Base-by-base conservation (phyloP, 2,888 invertebrate genomes). In the Morpho deidamia region DNA sequence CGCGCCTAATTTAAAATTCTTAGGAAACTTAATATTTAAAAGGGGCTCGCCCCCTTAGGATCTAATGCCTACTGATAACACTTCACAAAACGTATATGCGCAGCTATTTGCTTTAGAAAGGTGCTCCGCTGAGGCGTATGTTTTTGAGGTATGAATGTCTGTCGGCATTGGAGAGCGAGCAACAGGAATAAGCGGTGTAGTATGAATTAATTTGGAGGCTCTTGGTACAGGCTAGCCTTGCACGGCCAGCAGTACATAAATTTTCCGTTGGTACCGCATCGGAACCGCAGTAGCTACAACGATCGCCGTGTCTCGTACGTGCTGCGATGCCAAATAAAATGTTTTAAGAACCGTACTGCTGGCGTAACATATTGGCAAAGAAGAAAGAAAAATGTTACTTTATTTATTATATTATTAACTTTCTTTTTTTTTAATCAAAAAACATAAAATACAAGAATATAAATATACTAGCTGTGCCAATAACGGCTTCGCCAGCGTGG, bases 1-100 rank as follows among this genome's bases (percentile, higher is more conserved):
- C 78, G 69, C 71, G 73, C 76, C 80, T 86, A 78, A 86, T 86
- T 85, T 88, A 80, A 87, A 86, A 86, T 86, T 85, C 84, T 83
- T 80, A 78, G 75, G 73, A 77, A 85, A 87, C 80, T 87, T 85
- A 84, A 85, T 85, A 88, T 87, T 88, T 84, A 78, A 87, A 72
- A 68, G 72, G 72, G 72, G 68, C 68, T 64, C 66, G 67, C 74
- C 77, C 78, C 77, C 70, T 64, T 70, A 74, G 76, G 75, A 72
- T 70, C 63, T 64, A 69, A 64, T 67, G 68, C 67, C 70, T 74
- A 71, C 71, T 66, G 64, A 73, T 72, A 77, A 69, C 68, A 65
- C 66, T 60, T 64, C 61, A 59, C 67, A 60, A 65, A 60, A 60
- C 64, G 80, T 70, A 71, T 71, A 72, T 78, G 78, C 80, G 78